Evolutionary conservation across 2,888 invertebrate species (phyloP), one percentile per base, ranked within the genome.

Genomic region (Pegoplata infirma): DNA sequence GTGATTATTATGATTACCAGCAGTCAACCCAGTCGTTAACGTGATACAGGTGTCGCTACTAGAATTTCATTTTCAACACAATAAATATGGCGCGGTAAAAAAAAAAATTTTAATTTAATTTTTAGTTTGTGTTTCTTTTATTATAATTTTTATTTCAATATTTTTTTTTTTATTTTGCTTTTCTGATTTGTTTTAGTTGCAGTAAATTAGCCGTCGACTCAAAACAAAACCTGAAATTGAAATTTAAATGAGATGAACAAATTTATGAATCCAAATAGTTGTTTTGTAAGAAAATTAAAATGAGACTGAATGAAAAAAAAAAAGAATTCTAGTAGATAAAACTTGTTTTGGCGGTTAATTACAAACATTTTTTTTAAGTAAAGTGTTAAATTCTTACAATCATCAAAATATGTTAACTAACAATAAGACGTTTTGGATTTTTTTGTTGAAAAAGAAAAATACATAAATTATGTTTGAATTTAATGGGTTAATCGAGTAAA

Each of bases 21-120:
- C 59, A 74, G 64, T 68, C 74, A 74, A 64, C 55, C 51, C 17
- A 49, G 16, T 63, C 59, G 69, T 78, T 74, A 74, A 78, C 55
- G 69, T 78, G 69, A 78, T 69, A 71, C 74, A 74, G 74, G 69
- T 78, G 78, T 74, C 59, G 59, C 78, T 78, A 78, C 78, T 78
- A 78, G 69, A 78, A 74, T 78, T 74, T 78, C 7, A 53, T 53
- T 44, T 25, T 55, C 55, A 58, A 6, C 40, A 58, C 46, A 61
- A 28, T 68, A 47, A 12, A 49, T 16, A 47, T 53, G 44, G 14
- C 59, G 21, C 16, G 46, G 23, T 53, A 23, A n/a, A 25, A 8
- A n/a, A n/a, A n/a, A n/a, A n/a, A n/a, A n/a, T n/a, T 47, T 61
- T 25, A 17, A 12, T 36, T 19, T 49, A 14, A 4, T 44, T n/a